phyloP scores from a whole-genome alignment of 1,140 invertebrate species.

The Hermetia illucens region DNA sequence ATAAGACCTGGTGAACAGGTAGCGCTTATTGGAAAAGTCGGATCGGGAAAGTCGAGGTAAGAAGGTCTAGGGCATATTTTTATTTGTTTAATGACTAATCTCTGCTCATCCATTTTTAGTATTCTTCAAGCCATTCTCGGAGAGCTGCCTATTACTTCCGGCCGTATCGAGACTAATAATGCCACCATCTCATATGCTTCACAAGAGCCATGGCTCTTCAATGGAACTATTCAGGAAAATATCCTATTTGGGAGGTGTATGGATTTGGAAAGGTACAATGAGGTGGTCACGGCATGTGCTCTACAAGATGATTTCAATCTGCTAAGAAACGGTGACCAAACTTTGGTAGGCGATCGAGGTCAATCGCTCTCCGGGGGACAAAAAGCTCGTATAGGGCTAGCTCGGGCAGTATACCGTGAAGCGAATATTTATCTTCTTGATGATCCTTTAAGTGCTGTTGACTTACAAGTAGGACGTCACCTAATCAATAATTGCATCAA shows the following conservation, averaged over 20 bases:
- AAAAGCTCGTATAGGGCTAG: slow-evolving; percentile 38
- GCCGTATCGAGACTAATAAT: slow-evolving; percentile 59
- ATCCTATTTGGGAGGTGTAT: slow-evolving; percentile 44
- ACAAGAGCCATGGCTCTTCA: slow-evolving; percentile 86
- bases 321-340: slow-evolving; percentile 36
- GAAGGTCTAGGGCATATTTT: background rate
- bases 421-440: slow-evolving; percentile 61
- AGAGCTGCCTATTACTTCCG: slow-evolving; percentile 64
- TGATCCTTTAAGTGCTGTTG: slow-evolving; percentile 54
- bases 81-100: slow-evolving; percentile 54
- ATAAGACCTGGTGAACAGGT: slow-evolving; percentile 52
- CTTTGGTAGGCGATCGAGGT: slow-evolving; percentile 45
- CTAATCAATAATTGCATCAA: slow-evolving; percentile 20
- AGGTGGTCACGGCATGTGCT: slow-evolving; percentile 31
- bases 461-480: slow-evolving; percentile 40
- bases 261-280: slow-evolving; percentile 33
- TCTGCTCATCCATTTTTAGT: slow-evolving; percentile 69
- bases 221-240: slow-evolving; percentile 68
- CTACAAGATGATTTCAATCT: slow-evolving; percentile 41
- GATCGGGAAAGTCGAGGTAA: slow-evolving; percentile 58
- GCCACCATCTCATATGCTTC: slow-evolving; percentile 69
- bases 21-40: slow-evolving; percentile 72
- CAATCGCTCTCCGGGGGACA: slow-evolving; percentile 51
- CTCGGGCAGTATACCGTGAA: slow-evolving; percentile 12
- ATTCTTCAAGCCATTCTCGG: slow-evolving; percentile 68